phyloP scores from a whole-genome alignment of 2,797 vertebrate genomes.

The Anabas testudineus region DNA sequence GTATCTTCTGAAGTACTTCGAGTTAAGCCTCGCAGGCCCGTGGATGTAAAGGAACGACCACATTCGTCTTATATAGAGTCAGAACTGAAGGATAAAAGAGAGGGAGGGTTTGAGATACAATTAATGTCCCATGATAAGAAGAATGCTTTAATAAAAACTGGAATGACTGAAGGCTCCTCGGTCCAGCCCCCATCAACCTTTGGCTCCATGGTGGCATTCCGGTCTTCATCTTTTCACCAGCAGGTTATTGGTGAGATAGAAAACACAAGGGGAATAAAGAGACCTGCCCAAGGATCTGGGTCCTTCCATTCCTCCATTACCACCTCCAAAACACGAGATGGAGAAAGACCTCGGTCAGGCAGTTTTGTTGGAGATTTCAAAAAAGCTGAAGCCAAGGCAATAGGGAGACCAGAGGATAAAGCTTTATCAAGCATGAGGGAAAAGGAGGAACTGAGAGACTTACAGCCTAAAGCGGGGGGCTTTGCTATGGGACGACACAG shows the following conservation, averaged over 20 bases:
- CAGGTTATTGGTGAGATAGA: constrained; percentile 59
- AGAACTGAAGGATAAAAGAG: constrained; percentile 54
- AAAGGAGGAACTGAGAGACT: constrained; percentile 65
- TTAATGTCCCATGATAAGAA: constrained; percentile 41
- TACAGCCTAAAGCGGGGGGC: constrained; percentile 48
- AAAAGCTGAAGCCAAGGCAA: constrained; percentile 53
- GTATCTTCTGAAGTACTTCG: constrained; percentile 38
- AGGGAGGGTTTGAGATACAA: constrained; percentile 38
- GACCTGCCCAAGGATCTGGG: constrained; percentile 58
- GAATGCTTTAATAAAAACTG: constrained; percentile 44
- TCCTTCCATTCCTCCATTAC: constrained; percentile 84
- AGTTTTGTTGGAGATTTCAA: constrained; percentile 80
- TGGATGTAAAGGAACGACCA: constrained; percentile 43
- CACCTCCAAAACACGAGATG: constrained; percentile 72
- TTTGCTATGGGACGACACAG: constrained; percentile 37
- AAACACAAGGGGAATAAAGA: constrained; percentile 50
- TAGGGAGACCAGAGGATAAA: constrained; percentile 39
- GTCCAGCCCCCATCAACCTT: constrained; percentile 10
- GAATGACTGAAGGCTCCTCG: constrained; percentile 21
- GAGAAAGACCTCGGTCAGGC: constrained; percentile 79
- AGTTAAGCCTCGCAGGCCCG: constrained; percentile 50
- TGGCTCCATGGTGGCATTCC: constrained; percentile 30
- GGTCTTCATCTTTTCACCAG: constrained; percentile 51
- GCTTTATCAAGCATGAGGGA: constrained; percentile 36
- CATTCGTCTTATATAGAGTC: constrained; percentile 60